Evolutionary conservation across 1,140 invertebrate genomes (phyloP).

Genomic region (Aricia agestis): DNA sequence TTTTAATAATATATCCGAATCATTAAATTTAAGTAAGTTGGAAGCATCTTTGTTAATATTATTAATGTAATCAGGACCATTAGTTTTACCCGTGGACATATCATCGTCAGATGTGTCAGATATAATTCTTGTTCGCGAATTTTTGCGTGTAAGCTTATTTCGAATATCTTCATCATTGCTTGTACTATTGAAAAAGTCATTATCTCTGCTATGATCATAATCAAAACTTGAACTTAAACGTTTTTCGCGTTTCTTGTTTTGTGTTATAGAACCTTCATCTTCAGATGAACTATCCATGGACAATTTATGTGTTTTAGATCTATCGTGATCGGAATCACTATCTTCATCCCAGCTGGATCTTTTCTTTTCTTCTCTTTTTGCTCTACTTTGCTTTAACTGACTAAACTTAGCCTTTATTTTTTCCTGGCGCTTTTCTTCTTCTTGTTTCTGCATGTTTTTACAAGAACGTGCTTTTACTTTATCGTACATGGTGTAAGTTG

Average conservation of each 20-base stretch:
- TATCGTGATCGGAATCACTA: constrained; percentile 79
- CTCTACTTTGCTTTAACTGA: constrained; percentile 90
- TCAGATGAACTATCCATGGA: constrained; percentile 77
- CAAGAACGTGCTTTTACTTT: constrained; percentile 97
- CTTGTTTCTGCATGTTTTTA: constrained; percentile 93
- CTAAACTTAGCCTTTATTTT: constrained; percentile 93
- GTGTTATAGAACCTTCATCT: constrained; percentile 68
- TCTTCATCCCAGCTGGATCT: constrained; percentile 92
- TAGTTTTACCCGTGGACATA: constrained; percentile 54
- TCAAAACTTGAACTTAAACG: constrained; percentile 67
- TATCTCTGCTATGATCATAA: constrained; percentile 58
- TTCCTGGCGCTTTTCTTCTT: constrained; percentile 91
- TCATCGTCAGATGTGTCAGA: constrained; percentile 79
- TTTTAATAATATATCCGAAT: constrained; percentile 42
- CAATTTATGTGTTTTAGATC: constrained; percentile 67
- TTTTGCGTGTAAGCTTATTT: constrained; percentile 74
- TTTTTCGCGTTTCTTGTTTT: constrained; percentile 62
- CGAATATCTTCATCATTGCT: constrained; percentile 63
- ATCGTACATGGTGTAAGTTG: constrained; percentile 97
- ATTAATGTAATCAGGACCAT: constrained; percentile 54
- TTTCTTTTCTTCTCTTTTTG: constrained; percentile 91
- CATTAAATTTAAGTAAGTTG: constrained; percentile 50
- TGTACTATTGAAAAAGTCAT: constrained; percentile 50
- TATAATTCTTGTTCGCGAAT: constrained; percentile 77
- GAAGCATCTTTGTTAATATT: constrained; percentile 65